Percentiles rank a stretch among this genome's conserved stretches.
Conservation (phyloP, 1,140 invertebrate species). For the Magallana ariakensis region DNA sequence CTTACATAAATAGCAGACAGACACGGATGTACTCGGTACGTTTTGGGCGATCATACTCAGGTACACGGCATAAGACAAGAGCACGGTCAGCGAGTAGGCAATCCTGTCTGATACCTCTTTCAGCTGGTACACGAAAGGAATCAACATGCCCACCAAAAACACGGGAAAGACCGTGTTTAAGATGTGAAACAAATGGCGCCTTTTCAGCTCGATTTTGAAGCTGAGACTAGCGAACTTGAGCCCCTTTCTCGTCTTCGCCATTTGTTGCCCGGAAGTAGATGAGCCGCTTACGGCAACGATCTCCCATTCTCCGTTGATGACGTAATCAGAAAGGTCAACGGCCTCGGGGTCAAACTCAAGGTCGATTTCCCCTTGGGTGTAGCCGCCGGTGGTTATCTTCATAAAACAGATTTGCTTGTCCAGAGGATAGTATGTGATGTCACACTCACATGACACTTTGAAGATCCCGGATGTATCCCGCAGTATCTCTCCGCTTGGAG, state of each 20-base stretch:
- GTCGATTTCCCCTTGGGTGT: conserved; percentile 43
- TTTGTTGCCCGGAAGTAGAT: too few species aligned
- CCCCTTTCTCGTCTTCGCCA: not conserved
- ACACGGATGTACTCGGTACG: conserved; percentile 62
- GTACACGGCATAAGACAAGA: conserved; percentile 61
- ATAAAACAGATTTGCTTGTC: conserved; percentile 44
- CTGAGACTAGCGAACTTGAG: conserved; percentile 40
- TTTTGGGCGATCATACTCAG: conserved; percentile 59
- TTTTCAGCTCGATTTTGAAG: conserved; percentile 53
- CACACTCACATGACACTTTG: conserved; percentile 44
- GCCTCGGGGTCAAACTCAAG: not conserved
- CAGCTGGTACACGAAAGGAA: conserved; percentile 59
- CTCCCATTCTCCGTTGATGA: conserved; percentile 50
- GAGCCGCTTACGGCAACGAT: not conserved
- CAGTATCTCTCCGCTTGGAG: conserved; percentile 5
- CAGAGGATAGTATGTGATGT: conserved; percentile 48
- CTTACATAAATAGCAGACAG: conserved; percentile 53
- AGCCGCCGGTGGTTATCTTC: conserved; percentile 47
- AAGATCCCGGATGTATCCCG: conserved; percentile 44
- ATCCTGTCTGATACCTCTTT: conserved; percentile 64
- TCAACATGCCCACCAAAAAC: conserved; percentile 60
- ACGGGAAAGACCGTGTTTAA: conserved; percentile 64
- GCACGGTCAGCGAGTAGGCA: conserved; percentile 62
- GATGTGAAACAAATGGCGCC: conserved; percentile 57
- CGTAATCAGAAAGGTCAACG: conserved; percentile 32